Evolutionary conservation across 2,113 vertebrate genomes (phyloP).

Genomic region (Cyanoramphus novaezelandiae): DNA sequence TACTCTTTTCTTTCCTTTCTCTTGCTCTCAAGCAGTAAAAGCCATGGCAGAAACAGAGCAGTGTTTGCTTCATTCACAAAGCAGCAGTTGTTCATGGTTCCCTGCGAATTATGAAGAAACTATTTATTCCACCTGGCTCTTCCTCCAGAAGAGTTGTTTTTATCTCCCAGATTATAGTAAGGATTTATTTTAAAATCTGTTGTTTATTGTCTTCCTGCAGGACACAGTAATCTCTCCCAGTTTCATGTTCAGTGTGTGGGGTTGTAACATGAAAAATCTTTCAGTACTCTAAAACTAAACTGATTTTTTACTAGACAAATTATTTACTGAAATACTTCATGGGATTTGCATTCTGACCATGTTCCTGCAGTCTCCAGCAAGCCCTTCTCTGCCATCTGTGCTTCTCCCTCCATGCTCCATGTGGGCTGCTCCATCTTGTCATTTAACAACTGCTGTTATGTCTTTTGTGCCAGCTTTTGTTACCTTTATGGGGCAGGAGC

Average conservation of each 20-base stretch:
- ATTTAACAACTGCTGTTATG: constrained; percentile 40
- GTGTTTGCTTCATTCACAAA: neutral
- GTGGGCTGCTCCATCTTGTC: constrained; percentile 51
- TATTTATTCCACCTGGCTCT: neutral
- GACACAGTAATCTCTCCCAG: neutral
- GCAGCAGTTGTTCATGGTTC: neutral
- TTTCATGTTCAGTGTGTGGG: rapidly evolving
- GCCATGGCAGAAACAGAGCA: neutral
- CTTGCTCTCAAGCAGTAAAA: neutral
- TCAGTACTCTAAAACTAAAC: neutral
- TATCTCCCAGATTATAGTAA: neutral
- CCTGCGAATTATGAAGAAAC: neutral
- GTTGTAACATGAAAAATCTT: neutral
- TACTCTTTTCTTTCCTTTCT: neutral
- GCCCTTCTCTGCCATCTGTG: constrained; percentile 57
- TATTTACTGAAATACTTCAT: neutral
- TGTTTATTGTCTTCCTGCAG: neutral
- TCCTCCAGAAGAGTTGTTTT: neutral
- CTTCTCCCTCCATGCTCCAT: constrained; percentile 9
- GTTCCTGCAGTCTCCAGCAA: constrained; percentile 21
- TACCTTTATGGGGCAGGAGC: neutral
- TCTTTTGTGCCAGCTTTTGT: constrained; percentile 45
- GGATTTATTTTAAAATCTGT: neutral
- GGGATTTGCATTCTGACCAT: constrained; percentile 30
- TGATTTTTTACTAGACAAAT: neutral